These are phyloP conservation scores for Listrodromus nycthemerus DNA, from an alignment of 2,888 invertebrate species.

Conservation along the genomic window DNA sequence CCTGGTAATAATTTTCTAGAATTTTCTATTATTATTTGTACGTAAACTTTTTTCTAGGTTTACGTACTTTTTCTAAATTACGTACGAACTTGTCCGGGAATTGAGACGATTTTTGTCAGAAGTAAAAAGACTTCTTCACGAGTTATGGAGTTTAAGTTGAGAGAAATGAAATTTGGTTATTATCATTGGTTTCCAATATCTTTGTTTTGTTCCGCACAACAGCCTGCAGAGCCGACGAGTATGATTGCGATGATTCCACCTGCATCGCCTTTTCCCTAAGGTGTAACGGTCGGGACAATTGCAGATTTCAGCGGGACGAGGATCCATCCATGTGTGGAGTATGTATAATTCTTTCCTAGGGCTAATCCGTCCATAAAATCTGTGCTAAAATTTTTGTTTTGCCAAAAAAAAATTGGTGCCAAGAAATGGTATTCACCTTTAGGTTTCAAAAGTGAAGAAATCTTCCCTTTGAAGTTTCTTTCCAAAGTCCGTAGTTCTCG, in stretches of 20 bases:
- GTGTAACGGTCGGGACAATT: slow-evolving; percentile 92
- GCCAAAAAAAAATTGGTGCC: background rate
- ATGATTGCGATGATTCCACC: slow-evolving; percentile 94
- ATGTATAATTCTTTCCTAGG: slow-evolving; percentile 74
- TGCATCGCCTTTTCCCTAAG: slow-evolving; percentile 90
- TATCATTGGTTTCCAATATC: slow-evolving; percentile 3
- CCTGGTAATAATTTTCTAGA: too few species aligned
- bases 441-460: background rate
- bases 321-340: slow-evolving; percentile 86
- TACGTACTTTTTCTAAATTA: too few species aligned
- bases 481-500: background rate
- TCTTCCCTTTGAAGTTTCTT: background rate
- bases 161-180: background rate
- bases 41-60: too few species aligned
- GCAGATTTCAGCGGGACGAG: slow-evolving; percentile 93
- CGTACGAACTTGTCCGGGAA: too few species aligned
- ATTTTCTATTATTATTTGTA: too few species aligned
- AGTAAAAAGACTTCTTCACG: too few species aligned
- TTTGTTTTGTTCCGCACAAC: slow-evolving; percentile 55
- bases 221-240: slow-evolving; percentile 87
- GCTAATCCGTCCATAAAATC: background rate
- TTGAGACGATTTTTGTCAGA: too few species aligned
- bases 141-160: background rate
- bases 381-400: background rate
- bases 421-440: background rate